Percentiles rank a stretch among this genome's conserved stretches.
Evolutionary conservation across 2,113 vertebrate species (phyloP).

Genomic region (Bos javanicus): DNA sequence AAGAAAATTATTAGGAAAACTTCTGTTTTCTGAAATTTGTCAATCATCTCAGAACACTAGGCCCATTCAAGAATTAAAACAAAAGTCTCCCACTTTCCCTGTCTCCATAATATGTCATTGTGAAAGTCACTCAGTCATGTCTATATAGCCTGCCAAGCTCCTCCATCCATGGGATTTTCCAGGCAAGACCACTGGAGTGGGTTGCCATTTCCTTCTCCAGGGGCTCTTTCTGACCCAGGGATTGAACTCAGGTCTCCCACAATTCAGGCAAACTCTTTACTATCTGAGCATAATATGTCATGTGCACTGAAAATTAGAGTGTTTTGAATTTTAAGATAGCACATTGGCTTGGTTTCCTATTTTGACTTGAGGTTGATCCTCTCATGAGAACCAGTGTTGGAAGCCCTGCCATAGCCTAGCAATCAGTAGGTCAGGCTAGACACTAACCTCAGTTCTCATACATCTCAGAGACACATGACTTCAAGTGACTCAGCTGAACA

Average conservation of each 20-base stretch:
- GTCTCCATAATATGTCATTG: background rate
- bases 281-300: background rate
- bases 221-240: background rate
- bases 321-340: conserved; percentile 33
- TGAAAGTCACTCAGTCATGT: background rate
- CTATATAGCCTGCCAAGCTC: background rate
- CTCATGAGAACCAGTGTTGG: background rate
- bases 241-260: background rate
- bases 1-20: background rate
- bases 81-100: conserved; percentile 30
- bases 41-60: background rate
- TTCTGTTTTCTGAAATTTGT: background rate
- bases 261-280: background rate
- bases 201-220: background rate
- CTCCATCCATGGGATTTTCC: background rate
- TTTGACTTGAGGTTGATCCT: background rate
- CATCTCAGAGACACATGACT: background rate
- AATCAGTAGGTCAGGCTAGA: background rate
- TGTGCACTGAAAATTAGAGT: conserved; percentile 31
- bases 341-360: background rate
- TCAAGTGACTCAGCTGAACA: background rate
- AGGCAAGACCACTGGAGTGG: background rate
- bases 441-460: background rate
- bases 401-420: background rate
- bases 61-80: conserved; percentile 2